phyloP scores from a whole-genome alignment of 2,888 invertebrate species.

The Watsonalla binaria region DNA sequence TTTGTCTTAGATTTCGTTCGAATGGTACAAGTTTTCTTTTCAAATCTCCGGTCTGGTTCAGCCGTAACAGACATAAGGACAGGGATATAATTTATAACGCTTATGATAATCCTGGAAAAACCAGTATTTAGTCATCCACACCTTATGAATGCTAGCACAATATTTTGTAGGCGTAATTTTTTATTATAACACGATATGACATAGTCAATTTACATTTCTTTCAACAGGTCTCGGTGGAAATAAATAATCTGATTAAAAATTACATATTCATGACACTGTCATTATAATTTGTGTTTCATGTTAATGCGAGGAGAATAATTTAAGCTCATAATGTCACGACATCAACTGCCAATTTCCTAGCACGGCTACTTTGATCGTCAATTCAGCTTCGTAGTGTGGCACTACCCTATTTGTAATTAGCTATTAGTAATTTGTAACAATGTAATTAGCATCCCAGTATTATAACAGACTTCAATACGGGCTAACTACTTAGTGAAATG shows the following conservation, averaged over 20 bases:
- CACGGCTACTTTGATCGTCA: conserved; percentile 15
- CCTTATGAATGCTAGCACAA: conserved; percentile 32
- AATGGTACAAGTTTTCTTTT: no score
- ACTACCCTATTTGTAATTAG: no score
- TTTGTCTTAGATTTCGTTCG: no score
- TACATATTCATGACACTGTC: conserved; percentile 34
- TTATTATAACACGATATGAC: conserved; percentile 28
- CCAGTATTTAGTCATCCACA: conserved; percentile 51
- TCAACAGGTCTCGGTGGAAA: conserved; percentile 32
- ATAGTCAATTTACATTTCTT: conserved; percentile 37
- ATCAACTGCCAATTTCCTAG: conserved; percentile 23
- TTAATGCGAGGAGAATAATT: conserved; percentile 30
- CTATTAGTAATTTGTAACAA: no score
- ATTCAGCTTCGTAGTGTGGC: no score
- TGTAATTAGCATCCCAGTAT: background rate
- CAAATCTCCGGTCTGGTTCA: no score
- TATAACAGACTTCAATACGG: background rate
- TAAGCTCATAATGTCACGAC: conserved; percentile 20
- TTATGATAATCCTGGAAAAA: conserved; percentile 55
- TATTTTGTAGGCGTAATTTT: conserved; percentile 33
- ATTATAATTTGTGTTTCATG: conserved; percentile 28
- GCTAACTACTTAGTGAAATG: conserved; percentile 23
- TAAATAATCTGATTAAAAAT: conserved; percentile 42
- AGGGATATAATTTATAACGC: conserved; percentile 25
- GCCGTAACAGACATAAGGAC: no score